These are phyloP conservation scores for Hirtodrosophila cameraria DNA, from an alignment of 2,888 invertebrate genomes.

Conservation along the genomic window DNA sequence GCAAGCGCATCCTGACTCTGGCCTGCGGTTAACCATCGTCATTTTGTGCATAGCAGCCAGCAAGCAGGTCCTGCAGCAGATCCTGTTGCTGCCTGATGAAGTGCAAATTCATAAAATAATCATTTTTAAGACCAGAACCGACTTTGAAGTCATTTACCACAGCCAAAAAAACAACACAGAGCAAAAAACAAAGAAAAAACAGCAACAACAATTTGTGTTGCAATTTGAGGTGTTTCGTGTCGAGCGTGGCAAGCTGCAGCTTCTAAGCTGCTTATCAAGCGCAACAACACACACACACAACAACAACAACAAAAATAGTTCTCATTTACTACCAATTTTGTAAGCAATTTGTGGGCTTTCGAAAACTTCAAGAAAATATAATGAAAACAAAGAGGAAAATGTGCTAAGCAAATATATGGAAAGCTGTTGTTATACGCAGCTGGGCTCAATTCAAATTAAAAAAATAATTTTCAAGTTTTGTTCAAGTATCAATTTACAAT, in stretches of 20 bases:
- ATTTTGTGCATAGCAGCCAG: slow-evolving; percentile 33
- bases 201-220: background rate
- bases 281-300: background rate
- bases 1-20: background rate
- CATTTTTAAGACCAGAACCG: slow-evolving; percentile 39
- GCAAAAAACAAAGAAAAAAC: background rate
- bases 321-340: slow-evolving; percentile 1
- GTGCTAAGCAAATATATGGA: background rate
- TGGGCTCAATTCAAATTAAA: too few species aligned
- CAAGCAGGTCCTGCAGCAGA: slow-evolving; percentile 13
- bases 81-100: slow-evolving; percentile 44
- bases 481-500: too few species aligned
- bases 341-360: slow-evolving; percentile 11
- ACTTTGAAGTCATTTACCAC: slow-evolving; percentile 34
- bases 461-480: too few species aligned
- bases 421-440: too few species aligned
- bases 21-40: slow-evolving; percentile 53
- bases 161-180: background rate
- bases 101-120: slow-evolving; percentile 64
- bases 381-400: background rate
- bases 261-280: slow-evolving; percentile 24
- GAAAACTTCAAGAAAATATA: background rate
- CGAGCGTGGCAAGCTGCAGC: slow-evolving; percentile 2
- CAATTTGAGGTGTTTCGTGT: background rate
- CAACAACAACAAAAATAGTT: background rate